Evolutionary conservation across 2,797 vertebrate species (phyloP), one percentile per base, ranked within the genome.

Genomic region (Diglossa cyanea): DNA sequence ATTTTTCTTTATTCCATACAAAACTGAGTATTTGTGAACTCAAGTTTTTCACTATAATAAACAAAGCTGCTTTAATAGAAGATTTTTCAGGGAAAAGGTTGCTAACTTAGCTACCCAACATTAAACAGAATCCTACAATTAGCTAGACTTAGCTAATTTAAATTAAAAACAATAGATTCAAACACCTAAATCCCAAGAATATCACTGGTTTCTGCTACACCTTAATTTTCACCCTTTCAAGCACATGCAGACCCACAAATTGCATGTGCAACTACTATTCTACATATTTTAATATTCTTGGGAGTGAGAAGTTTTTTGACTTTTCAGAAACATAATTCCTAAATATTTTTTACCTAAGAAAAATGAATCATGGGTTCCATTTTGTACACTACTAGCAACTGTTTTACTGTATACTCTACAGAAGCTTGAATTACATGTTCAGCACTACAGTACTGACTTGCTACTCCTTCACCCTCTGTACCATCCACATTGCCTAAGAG

Each of bases 401-500:
- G 9, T 33, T 92, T 67, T n/a, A 53, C 12, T 33, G 26, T 8
- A 37, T 13, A 21, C 16, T 65, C 57, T 68, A 9, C 9, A 10
- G 48, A 77, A 79, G 21, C 11, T 57, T 17, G 28, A 11, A 26
- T 42, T 47, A 9, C 21, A 28, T 31, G 42, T 73, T 65, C 65
- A 83, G 42, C 24, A 50, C 24, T 76, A 55, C 23, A 44, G 31
- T 33, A 58, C 35, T 23, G 15, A 81, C 44, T 65, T 61, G 47
- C 24, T 86, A 35, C 30, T 78, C 33, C 47, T 48, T 79, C 10
- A 31, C 25, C 13, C 39, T 40, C 40, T 50, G n/a, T 11, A 54
- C 21, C n/a, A 45, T 14, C 13, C 47, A 62, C 23, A 11, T 0
- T 24, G 31, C 19, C 7, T 4, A 3, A 48, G 7, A 67, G 40